Conservation (phyloP, 2,113 vertebrate genomes). For the Ursus arctos region DNA sequence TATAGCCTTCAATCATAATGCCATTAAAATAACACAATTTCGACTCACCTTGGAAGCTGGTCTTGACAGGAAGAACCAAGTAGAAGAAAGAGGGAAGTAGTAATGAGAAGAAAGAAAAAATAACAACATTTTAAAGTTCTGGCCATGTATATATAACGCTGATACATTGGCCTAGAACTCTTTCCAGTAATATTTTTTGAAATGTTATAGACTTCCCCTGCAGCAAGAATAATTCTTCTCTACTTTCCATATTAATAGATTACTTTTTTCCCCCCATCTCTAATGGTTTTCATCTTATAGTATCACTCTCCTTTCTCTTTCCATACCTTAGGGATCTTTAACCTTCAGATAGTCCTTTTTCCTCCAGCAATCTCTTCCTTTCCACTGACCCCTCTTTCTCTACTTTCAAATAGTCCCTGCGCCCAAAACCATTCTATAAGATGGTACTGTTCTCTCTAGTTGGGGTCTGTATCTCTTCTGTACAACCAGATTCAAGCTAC, state of each 20-base stretch:
- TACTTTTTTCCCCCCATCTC: not conserved
- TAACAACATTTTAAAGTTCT: not conserved
- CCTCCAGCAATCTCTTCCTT: not conserved
- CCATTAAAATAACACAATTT: not conserved
- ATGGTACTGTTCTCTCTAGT: not conserved
- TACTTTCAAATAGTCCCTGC: not conserved
- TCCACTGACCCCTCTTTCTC: not conserved
- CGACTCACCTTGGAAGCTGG: not conserved
- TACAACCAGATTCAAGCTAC: not conserved
- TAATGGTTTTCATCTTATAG: not conserved
- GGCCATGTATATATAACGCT: not conserved
- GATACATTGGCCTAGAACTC: not conserved
- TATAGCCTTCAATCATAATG: not conserved
- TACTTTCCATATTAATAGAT: not conserved
- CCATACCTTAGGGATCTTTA: not conserved
- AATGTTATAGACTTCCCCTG: not conserved
- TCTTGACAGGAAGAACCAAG: not conserved
- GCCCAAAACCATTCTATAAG: not conserved
- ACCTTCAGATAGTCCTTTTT: not conserved
- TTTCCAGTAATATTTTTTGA: not conserved
- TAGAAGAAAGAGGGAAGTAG: not conserved
- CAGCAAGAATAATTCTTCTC: not conserved
- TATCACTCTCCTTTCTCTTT: not conserved
- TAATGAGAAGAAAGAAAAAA: not conserved
- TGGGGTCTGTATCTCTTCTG: not conserved